Percentiles rank a stretch among this genome's conserved stretches.
Conservation (phyloP, 2,113 vertebrate genomes). For the Silurus glanis region DNA sequence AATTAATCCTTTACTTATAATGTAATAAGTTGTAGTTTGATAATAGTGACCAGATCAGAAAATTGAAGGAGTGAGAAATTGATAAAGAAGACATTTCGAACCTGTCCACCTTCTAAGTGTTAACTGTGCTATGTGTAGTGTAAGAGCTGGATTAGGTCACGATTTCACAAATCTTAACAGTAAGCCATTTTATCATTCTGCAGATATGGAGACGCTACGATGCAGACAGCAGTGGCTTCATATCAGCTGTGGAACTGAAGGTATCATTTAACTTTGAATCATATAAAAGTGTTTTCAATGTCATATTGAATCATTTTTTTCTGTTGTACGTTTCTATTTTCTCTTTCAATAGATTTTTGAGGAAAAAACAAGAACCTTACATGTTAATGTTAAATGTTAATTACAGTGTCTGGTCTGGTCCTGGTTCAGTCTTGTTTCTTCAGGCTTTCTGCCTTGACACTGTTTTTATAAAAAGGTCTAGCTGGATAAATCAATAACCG, state of each 20-base stretch:
- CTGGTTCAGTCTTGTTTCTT: too few relatives aligned
- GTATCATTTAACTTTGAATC: conserved; percentile 62
- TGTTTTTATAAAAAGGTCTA: too few relatives aligned
- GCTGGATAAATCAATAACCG: too few relatives aligned
- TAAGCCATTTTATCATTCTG: background rate
- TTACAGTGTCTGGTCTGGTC: too few relatives aligned
- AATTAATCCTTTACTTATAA: background rate
- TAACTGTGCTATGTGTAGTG: background rate
- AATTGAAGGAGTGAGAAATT: background rate
- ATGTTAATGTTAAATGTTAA: too few relatives aligned
- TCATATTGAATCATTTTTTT: background rate
- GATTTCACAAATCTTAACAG: background rate
- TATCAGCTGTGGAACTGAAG: conserved; percentile 83
- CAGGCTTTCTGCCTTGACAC: too few relatives aligned
- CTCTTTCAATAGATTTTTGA: background rate
- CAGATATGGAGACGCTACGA: conserved; percentile 95
- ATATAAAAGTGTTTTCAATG: background rate
- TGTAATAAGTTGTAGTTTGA: background rate
- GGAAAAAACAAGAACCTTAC: too few relatives aligned
- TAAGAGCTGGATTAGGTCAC: background rate
- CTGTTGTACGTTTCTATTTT: background rate
- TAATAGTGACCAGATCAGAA: background rate
- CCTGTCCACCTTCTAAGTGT: background rate
- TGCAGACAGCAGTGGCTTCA: conserved; percentile 89
- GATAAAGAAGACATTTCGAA: background rate